Evolutionary conservation across 2,888 invertebrate species (phyloP), one percentile per base, ranked within the genome.

Genomic region (Nycteola revayana): DNA sequence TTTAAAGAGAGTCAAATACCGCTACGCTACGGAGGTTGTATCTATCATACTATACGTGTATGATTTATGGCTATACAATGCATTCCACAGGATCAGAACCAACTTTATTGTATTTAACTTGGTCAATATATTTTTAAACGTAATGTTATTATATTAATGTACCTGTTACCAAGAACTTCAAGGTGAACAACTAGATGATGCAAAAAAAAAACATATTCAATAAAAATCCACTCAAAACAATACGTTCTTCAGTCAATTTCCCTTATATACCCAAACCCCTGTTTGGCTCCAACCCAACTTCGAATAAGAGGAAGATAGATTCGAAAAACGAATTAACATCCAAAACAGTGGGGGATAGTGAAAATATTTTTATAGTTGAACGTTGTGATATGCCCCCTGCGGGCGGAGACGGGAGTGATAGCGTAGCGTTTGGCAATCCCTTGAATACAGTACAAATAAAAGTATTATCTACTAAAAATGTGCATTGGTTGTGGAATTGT

Each of bases 341-440:
- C 43, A 52, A 56, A 56, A 55, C 53, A 52, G 46, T 48, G 42
- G 49, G 42, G 51, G 48, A 49, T 41, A 42, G 60, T 54, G 42
- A 53, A 57, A 63, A 69, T 64, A 71, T 71, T 71, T 71, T 66
- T 65, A 62, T 66, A 63, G 63, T 63, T 67, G 58, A 65, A 59
- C 65, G 60, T 66, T 61, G 50, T 43, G 25, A 42, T 42, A 60
- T 55, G 44, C 56, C 53, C 57, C 54, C 50, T 44, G 55, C 44
- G 54, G 54, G 49, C 36, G 21, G 23, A 26, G 17, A 38, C 47
- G 34, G 46, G 36, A 64, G 68, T 67, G 69, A 76, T 73, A 75
- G 75, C 73, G 72, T 53, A 56, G 61, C 53, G 64, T 61, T 75
- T 76, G 76, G 75, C 76, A 75, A 69, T 61, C 63, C 61, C 64